Conservation (phyloP, 2,797 vertebrate species). For the Alosa sapidissima region DNA sequence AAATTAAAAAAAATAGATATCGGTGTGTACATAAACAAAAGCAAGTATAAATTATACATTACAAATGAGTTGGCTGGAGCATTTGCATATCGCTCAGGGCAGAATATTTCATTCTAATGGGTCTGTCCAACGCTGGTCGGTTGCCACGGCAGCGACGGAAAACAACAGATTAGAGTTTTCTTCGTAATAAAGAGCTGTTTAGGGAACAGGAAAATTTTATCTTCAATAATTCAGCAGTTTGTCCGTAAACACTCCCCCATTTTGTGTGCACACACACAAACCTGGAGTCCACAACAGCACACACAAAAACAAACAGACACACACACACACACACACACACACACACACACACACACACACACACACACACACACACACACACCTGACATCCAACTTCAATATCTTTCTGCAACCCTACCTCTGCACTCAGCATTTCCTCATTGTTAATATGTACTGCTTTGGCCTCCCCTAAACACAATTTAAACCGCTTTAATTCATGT, state of each 20-base stretch:
- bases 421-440: conserved; percentile 43
- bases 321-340: conserved; percentile 12
- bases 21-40: conserved; percentile 47
- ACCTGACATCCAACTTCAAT: conserved; percentile 51
- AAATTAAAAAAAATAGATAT: conserved; percentile 49
- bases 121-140: conserved; percentile 72
- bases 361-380: conserved; percentile 38
- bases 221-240: conserved; percentile 66
- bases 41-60: conserved; percentile 62
- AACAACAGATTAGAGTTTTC: conserved; percentile 57
- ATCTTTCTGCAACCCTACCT: conserved; percentile 49
- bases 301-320: conserved; percentile 23
- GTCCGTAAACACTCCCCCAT: conserved; percentile 58
- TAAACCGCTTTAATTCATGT: conserved; percentile 42
- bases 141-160: conserved; percentile 75
- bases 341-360: background rate
- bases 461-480: conserved; percentile 31
- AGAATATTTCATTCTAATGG: conserved; percentile 77
- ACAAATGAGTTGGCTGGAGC: conserved; percentile 77
- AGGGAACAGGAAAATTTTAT: conserved; percentile 52
- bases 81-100: conserved; percentile 81
- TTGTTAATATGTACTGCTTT: background rate
- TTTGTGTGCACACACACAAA: conserved; percentile 20
- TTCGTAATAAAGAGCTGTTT: conserved; percentile 52
- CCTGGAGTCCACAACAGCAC: background rate